Evolutionary conservation across 2,113 vertebrate species (phyloP).

Genomic region (Rostratula benghalensis): DNA sequence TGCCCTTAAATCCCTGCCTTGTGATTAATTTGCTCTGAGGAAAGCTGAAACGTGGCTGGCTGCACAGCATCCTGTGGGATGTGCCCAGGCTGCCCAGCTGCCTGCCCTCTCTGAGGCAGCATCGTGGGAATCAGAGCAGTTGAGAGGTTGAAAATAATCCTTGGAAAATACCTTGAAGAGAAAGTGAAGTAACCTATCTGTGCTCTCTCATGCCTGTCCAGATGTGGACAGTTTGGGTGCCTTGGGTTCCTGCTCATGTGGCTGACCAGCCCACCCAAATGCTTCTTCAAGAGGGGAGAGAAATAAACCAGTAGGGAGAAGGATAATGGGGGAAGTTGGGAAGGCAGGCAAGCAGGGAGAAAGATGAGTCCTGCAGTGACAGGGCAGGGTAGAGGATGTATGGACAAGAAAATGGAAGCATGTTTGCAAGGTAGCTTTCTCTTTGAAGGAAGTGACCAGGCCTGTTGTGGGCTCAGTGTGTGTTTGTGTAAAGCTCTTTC

Average conservation of each 20-base stretch:
- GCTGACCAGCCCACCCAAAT: rapidly evolving
- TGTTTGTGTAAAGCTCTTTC: not conserved
- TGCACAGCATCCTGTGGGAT: not conserved
- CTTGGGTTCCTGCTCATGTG: not conserved
- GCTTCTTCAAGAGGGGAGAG: not conserved
- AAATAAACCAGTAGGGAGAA: not conserved
- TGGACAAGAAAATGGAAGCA: not conserved
- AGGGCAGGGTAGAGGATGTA: not conserved
- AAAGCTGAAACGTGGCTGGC: not conserved
- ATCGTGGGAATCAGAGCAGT: rapidly evolving
- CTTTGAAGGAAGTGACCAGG: not conserved
- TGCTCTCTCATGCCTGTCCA: not conserved
- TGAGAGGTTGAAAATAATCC: not conserved
- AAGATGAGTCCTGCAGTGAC: not conserved
- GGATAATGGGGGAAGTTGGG: not conserved
- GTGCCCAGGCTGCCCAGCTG: not conserved
- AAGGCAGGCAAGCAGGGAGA: not conserved
- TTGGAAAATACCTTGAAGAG: not conserved
- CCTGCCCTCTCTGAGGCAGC: not conserved
- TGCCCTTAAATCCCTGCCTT: not conserved
- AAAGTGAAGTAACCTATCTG: not conserved
- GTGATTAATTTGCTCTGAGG: not conserved
- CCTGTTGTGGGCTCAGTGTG: not conserved
- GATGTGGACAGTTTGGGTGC: not conserved
- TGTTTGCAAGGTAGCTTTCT: not conserved